Evolutionary conservation across 2,888 invertebrate species (phyloP).

Genomic region (Girardia tigrina): DNA sequence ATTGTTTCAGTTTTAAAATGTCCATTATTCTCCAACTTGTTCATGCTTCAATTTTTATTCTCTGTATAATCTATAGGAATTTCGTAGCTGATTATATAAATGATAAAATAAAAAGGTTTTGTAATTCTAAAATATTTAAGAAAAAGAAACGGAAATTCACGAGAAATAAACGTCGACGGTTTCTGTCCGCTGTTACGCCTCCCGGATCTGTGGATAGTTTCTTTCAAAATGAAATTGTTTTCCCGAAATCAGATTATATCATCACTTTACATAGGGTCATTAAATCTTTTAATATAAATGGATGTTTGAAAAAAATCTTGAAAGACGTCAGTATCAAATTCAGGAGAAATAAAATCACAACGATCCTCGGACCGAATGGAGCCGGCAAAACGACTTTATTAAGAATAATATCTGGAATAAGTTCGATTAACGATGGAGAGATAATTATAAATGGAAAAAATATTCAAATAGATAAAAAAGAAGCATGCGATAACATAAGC

Average conservation of each 20-base stretch:
- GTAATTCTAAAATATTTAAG: not conserved
- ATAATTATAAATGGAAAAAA: not conserved
- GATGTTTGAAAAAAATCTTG: not conserved
- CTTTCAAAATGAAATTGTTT: not conserved
- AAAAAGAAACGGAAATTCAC: no score
- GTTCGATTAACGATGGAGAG: not conserved
- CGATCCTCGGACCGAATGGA: constrained; percentile 12
- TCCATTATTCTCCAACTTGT: not conserved
- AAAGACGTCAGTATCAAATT: constrained; percentile 8
- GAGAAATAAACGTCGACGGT: not conserved
- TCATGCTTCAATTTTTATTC: not conserved
- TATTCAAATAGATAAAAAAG: not conserved
- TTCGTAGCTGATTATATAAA: not conserved
- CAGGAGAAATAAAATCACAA: constrained; percentile 7
- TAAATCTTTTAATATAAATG: not conserved
- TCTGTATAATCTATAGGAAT: not conserved
- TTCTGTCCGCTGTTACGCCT: not conserved
- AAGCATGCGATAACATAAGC: not conserved
- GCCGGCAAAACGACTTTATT: not conserved
- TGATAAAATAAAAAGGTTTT: not conserved
- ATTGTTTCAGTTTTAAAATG: not conserved
- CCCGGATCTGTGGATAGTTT: not conserved
- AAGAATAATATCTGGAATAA: not conserved
- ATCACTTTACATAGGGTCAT: not conserved
- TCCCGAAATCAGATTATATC: not conserved